These are phyloP conservation scores for Gallinago stenura DNA, from an alignment of 2,797 vertebrate genomes.

Conservation along the genomic window DNA sequence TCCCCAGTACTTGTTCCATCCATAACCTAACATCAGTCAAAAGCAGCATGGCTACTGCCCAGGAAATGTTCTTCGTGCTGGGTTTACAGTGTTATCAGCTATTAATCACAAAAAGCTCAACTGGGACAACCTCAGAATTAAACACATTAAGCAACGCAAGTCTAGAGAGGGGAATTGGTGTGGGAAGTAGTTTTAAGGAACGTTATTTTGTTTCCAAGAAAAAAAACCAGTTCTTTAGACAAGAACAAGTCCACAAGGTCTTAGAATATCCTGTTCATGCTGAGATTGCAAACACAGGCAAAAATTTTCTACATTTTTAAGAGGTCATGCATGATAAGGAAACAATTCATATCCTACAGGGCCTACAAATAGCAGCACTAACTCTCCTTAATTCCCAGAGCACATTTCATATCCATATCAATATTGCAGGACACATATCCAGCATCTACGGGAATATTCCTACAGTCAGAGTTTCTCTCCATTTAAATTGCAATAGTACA, in stretches of 20 bases:
- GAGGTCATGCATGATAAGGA: constrained; percentile 14
- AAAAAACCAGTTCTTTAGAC: neutral
- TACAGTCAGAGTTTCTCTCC: neutral
- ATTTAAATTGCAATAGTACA: neutral
- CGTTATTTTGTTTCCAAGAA: neutral
- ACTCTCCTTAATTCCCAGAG: neutral
- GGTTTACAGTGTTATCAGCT: constrained; percentile 4
- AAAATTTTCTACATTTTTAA: constrained; percentile 50
- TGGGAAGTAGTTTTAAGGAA: constrained; percentile 6
- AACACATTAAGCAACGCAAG: neutral
- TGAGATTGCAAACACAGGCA: constrained; percentile 42
- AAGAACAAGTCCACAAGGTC: neutral
- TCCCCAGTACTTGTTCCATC: neutral
- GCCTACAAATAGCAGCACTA: neutral
- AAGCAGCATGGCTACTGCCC: neutral
- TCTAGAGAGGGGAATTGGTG: neutral
- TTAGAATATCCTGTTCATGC: constrained; percentile 16
- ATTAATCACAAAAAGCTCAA: neutral
- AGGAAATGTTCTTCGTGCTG: neutral
- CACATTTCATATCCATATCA: neutral
- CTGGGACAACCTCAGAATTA: neutral
- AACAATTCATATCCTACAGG: constrained; percentile 2
- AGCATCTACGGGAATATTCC: neutral
- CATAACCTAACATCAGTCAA: neutral
- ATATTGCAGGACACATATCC: neutral